Evolutionary conservation across 2,888 invertebrate species (phyloP).

Genomic region (Anthoptus insignis): DNA sequence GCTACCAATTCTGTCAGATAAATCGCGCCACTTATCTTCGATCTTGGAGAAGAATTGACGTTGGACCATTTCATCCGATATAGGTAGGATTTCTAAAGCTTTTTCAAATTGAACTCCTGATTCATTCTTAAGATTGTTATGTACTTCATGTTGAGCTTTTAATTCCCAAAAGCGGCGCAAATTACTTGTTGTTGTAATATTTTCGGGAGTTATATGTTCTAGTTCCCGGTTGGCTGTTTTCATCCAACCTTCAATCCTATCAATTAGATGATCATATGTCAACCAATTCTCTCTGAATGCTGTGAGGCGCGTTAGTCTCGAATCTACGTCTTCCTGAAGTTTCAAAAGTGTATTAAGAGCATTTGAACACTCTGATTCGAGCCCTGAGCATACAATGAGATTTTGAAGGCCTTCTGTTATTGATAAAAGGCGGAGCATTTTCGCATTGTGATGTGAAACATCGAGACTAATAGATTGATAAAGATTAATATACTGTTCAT

Average conservation of each 20-base stretch:
- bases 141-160: slow-evolving; percentile 95
- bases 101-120: slow-evolving; percentile 92
- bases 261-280: slow-evolving; percentile 90
- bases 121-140: slow-evolving; percentile 92
- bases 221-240: slow-evolving; percentile 91
- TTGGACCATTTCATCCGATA: slow-evolving; percentile 95
- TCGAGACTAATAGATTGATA: slow-evolving; percentile 94
- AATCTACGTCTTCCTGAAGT: slow-evolving; percentile 92
- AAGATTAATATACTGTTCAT: slow-evolving; percentile 94
- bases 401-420: slow-evolving; percentile 92
- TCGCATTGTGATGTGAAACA: slow-evolving; percentile 93
- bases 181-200: slow-evolving; percentile 89
- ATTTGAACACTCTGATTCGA: slow-evolving; percentile 91
- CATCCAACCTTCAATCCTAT: slow-evolving; percentile 93
- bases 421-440: slow-evolving; percentile 91
- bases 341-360: slow-evolving; percentile 91
- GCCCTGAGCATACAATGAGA: slow-evolving; percentile 91
- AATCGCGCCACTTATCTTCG: slow-evolving; percentile 91
- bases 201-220: slow-evolving; percentile 88
- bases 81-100: slow-evolving; percentile 91
- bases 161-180: slow-evolving; percentile 96
- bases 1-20: slow-evolving; percentile 88
- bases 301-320: slow-evolving; percentile 90
- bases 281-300: slow-evolving; percentile 94
- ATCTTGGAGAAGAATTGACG: slow-evolving; percentile 92